These are phyloP conservation scores for Lutjanus argentimaculatus DNA, from an alignment of 2,797 vertebrate species.

Conservation along the genomic window DNA sequence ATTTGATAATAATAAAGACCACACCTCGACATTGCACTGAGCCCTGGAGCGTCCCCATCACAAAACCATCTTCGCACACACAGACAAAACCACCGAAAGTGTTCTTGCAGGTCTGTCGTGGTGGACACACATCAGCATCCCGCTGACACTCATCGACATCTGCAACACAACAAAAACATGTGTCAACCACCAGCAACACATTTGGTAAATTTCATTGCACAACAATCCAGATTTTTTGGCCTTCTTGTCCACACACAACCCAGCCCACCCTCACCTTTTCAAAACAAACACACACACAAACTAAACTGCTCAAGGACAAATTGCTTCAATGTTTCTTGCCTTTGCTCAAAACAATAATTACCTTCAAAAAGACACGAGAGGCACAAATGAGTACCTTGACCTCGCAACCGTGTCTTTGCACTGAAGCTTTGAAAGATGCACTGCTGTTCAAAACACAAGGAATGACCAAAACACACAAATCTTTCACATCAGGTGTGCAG, in stretches of 20 bases:
- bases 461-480: conserved; percentile 40
- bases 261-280: not conserved
- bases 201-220: conserved; percentile 11
- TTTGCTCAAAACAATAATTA: conserved; percentile 72
- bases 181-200: conserved; percentile 23
- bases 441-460: conserved; percentile 47
- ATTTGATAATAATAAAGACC: not conserved
- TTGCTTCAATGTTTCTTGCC: conserved; percentile 41
- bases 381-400: conserved; percentile 77
- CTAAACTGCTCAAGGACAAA: conserved; percentile 28
- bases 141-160: conserved; percentile 81
- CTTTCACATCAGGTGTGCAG: conserved; percentile 16
- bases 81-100: conserved; percentile 81
- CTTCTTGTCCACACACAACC: not conserved
- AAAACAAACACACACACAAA: conserved; percentile 1
- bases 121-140: conserved; percentile 63
- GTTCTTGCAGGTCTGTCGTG: conserved; percentile 81
- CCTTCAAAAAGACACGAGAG: conserved; percentile 62
- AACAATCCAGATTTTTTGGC: not conserved
- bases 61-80: conserved; percentile 75
- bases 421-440: conserved; percentile 65
- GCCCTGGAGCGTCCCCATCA: conserved; percentile 72
- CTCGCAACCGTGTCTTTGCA: conserved; percentile 48
- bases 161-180: conserved; percentile 62
- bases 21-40: conserved; percentile 77